Base-by-base conservation (phyloP, 53 echinoderm and acorn worm species). In the Echinarachnius parma region DNA sequence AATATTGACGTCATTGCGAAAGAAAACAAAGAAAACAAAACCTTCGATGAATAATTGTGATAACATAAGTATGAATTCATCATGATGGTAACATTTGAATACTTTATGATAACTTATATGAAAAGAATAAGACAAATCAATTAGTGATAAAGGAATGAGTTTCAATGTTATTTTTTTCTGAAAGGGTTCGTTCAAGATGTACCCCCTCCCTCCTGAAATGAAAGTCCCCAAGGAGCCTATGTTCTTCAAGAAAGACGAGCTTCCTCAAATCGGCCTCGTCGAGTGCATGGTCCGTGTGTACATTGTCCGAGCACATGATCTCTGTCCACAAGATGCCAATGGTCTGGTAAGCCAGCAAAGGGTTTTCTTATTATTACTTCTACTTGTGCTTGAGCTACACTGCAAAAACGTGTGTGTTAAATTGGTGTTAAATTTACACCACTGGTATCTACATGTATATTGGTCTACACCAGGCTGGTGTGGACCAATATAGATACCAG, bases 161-260 rank as follows among this genome's bases (percentile, higher is more conserved):
- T n/a, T n/a, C n/a, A n/a, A n/a, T n/a, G n/a, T n/a, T n/a, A n/a
- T n/a, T n/a, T n/a, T n/a, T n/a, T n/a, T n/a, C n/a, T n/a, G 31
- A 4, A 81, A 98, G 98, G 98, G 91, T 15, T 68, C 88, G 13
- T 98, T 98, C 86, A 87, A 85, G 53, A 82, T 98, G 45, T 98
- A 98, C 79, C 91, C 98, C 9, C 77, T 92, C 31, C 91, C 98
- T 7, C 85, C 85, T 24, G 98, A 91, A 14, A 64, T 80, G 7
- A 87, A 87, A 44, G 62, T 77, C 5, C 82, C 85, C 20, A 31
- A 88, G 1, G 79, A 88, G 3, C 83, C 86, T 0, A 79, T 68
- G 45, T 86, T 87, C 52, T 84, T 98, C 68, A 85, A 90, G 60
- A 19, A 27, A 2, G 18, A 22, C 9, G 81, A 88, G 54, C 91